Evolutionary conservation across 2,888 invertebrate genomes (phyloP), one percentile per base, ranked within the genome.

Genomic region (Sinotaia quadrata): DNA sequence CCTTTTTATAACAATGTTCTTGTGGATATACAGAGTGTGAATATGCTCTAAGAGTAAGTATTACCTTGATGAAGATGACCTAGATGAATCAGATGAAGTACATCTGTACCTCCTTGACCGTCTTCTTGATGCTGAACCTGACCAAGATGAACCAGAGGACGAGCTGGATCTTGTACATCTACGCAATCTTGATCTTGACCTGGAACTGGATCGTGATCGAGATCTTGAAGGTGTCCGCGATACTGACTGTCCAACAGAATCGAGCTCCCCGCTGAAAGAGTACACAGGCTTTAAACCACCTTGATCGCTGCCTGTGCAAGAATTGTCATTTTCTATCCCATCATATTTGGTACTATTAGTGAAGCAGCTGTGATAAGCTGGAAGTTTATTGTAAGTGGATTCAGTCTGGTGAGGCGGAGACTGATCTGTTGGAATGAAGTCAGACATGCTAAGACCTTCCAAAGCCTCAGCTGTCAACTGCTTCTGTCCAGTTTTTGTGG

Each of bases 331-430:
- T 4, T 29, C 15, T 18, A 24, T 47, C 8, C 67, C 57, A 27
- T 63, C 73, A 61, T 86, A 86, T 51, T 81, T 82, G 4, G 83
- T 83, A 74, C 85, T 86, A 74, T 87, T 87, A 27, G 85, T 85
- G 73, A 86, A 87, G 71, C 84, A 84, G 67, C 81, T 83, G 71
- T 82, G 27, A 29, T 60, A 60, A 47, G 27, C 41, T 27, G 59
- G 59, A 4, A 60, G 44, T 27, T 60, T 60, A 31, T 21, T 60
- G 18, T 41, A 60, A 2, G 21, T 33, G 10, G 59, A 27, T n/a
- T 15, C 24, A 18, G 71, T 59, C 31, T 76, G 75, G 21, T 73
- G 58, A 18, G 62, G 41, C 2, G 85, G 83, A 1, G 82, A 81
- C 4, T 71, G 69, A 51, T 83, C 81, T 2, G 80, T 72, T 24